phyloP scores from a whole-genome alignment of 2,888 invertebrate genomes.

The Helicoverpa assulta region DNA sequence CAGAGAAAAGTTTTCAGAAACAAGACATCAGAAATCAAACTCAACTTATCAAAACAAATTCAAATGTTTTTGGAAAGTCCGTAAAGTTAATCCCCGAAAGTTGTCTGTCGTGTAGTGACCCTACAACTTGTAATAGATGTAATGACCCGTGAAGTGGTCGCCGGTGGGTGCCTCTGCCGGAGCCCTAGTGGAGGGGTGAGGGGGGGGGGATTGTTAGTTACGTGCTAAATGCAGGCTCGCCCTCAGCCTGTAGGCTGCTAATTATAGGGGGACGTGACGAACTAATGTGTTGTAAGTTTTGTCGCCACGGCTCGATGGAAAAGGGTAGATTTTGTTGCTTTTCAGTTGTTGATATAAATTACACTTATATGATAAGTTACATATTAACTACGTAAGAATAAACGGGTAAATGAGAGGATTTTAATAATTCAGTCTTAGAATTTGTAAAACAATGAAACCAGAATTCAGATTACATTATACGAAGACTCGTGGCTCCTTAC shows the following conservation, averaged over 20 bases:
- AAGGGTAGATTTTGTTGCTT: constrained; percentile 6
- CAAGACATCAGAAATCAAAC: not conserved
- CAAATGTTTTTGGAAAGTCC: constrained; percentile 12
- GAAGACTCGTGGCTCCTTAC: not conserved
- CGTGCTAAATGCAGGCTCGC: constrained; percentile 49
- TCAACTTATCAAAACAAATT: not conserved
- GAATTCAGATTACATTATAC: too few species aligned
- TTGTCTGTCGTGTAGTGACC: constrained; percentile 61
- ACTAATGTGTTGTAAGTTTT: constrained; percentile 43
- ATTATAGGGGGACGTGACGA: constrained; percentile 31
- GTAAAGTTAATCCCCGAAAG: constrained; percentile 16
- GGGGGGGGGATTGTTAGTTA: constrained; percentile 57
- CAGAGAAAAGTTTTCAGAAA: not conserved
- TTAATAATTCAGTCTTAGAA: too few species aligned
- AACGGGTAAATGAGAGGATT: too few species aligned
- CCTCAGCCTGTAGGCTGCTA: constrained; percentile 24
- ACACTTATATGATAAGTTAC: too few species aligned
- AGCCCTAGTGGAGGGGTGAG: too few species aligned
- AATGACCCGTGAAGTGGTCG: constrained; percentile 70
- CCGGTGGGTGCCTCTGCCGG: constrained; percentile 24
- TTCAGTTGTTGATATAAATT: not conserved
- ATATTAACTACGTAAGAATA: too few species aligned
- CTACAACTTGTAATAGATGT: constrained; percentile 69
- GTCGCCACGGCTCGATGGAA: constrained; percentile 12
- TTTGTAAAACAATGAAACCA: too few species aligned